Evolutionary conservation across 2,113 vertebrate species (phyloP).

Genomic region (Callaeas wilsoni): DNA sequence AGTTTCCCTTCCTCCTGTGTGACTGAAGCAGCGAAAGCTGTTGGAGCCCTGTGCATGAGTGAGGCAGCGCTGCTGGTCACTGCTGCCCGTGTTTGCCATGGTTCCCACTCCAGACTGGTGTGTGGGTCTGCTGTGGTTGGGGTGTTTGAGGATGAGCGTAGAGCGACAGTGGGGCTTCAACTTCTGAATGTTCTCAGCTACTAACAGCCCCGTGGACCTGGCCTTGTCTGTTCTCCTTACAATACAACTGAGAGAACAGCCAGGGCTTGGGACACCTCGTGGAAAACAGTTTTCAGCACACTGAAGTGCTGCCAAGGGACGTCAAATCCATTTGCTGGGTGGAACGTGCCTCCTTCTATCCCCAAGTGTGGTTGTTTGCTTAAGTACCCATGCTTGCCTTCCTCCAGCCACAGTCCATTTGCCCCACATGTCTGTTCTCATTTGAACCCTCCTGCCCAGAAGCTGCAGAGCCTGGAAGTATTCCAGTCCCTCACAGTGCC

Average conservation of each 20-base stretch:
- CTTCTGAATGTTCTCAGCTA: background rate
- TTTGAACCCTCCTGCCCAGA: background rate
- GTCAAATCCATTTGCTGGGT: background rate
- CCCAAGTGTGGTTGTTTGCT: background rate
- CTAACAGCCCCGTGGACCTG: background rate
- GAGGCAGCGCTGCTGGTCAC: accelerated
- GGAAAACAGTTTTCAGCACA: background rate
- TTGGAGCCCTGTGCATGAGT: background rate
- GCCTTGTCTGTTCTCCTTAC: background rate
- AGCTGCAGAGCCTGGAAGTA: background rate
- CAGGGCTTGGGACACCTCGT: background rate
- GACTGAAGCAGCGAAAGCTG: background rate
- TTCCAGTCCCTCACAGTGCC: background rate
- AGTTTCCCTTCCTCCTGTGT: background rate
- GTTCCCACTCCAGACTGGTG: background rate
- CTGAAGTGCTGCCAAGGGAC: background rate
- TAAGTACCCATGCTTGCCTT: background rate
- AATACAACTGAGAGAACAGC: background rate
- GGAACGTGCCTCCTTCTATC: background rate
- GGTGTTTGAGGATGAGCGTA: background rate
- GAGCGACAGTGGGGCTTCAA: background rate
- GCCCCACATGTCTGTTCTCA: background rate
- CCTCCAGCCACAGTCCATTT: background rate
- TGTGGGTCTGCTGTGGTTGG: accelerated
- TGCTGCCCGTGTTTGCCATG: accelerated